These are phyloP conservation scores for Hycleus phaleratus DNA, from an alignment of 1,140 invertebrate genomes.

Conservation along the genomic window DNA sequence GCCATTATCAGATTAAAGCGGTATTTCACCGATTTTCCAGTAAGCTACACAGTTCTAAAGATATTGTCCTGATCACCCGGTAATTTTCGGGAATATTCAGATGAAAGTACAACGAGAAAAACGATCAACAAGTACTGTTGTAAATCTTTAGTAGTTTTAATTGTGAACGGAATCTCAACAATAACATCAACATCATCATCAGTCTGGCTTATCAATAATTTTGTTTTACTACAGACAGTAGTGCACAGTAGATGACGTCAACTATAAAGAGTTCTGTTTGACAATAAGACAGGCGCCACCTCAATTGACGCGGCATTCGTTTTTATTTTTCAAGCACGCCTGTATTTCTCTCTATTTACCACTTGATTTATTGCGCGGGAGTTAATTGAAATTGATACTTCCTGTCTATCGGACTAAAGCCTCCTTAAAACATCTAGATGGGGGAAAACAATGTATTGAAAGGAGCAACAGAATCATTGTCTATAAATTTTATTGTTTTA, in stretches of 20 bases:
- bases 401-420: slow-evolving; percentile 26
- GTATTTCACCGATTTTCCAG: no score
- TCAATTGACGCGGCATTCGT: slow-evolving; percentile 34
- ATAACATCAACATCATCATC: no score
- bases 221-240: slow-evolving; percentile 24
- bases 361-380: slow-evolving; percentile 37
- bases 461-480: not conserved
- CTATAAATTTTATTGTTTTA: no score
- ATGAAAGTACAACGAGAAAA: no score
- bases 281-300: slow-evolving; percentile 37
- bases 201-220: not conserved
- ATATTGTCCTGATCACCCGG: no score
- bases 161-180: no score
- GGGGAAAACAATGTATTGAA: slow-evolving; percentile 8
- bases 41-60: no score
- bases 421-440: not conserved
- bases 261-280: slow-evolving; percentile 23
- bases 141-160: no score
- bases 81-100: no score
- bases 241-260: slow-evolving; percentile 23
- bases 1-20: no score
- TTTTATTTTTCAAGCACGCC: slow-evolving; percentile 31
- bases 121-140: no score
- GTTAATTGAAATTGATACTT: slow-evolving; percentile 39
- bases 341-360: slow-evolving; percentile 30